Percentiles rank a stretch among this genome's conserved stretches.
Conservation (phyloP, 2,113 vertebrate genomes). For the Regulus satrapa region DNA sequence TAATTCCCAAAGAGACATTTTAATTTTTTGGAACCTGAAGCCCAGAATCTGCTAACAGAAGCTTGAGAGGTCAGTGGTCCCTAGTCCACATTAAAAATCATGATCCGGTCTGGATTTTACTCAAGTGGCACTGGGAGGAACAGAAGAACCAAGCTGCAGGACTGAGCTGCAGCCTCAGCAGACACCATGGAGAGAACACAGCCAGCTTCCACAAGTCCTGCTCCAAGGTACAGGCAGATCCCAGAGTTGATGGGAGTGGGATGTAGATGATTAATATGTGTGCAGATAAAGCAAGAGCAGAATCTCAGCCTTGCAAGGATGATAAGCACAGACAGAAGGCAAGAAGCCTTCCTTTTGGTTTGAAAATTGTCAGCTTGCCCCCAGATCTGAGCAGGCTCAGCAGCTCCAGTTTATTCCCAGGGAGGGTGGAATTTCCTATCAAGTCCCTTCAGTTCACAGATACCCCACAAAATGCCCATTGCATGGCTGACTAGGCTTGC, state of each 20-base stretch:
- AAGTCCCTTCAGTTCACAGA: background rate
- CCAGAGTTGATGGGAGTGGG: background rate
- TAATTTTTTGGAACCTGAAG: background rate
- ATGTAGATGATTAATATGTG: rapidly evolving
- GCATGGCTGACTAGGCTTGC: background rate
- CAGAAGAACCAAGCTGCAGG: background rate
- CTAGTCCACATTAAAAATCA: background rate
- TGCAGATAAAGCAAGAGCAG: background rate
- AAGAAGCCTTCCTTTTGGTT: background rate
- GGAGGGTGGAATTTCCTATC: background rate
- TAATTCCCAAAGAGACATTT: background rate
- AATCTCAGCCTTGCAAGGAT: background rate
- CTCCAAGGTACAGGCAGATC: background rate
- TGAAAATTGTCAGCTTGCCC: background rate
- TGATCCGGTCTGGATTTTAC: background rate
- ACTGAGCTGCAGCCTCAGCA: background rate
- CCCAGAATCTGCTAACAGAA: background rate
- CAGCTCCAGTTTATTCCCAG: background rate
- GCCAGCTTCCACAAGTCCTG: background rate
- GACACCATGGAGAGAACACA: background rate
- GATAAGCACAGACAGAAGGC: background rate
- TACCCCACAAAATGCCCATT: background rate
- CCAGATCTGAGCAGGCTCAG: background rate
- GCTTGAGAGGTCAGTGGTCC: background rate
- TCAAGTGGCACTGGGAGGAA: background rate